Evolutionary conservation across 2,113 vertebrate species (phyloP).

Genomic region (Paracanthobrama guichenoti): DNA sequence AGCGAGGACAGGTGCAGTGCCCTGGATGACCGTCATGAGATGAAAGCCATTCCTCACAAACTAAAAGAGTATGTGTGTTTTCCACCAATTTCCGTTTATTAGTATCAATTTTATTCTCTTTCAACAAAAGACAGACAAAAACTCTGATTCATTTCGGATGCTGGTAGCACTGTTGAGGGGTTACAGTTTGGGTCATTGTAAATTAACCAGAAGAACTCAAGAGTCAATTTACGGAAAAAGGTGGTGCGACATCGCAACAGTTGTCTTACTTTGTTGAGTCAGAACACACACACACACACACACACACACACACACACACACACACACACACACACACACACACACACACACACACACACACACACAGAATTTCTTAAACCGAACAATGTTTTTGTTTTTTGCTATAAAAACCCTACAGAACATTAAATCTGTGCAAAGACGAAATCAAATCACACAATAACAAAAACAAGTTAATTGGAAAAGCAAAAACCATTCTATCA

Average conservation of each 20-base stretch:
- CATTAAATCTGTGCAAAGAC: conserved; percentile 14
- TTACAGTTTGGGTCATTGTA: conserved; percentile 20
- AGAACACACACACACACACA: conserved; percentile 23
- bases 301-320: background rate
- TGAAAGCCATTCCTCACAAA: conserved; percentile 12
- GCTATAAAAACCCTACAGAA: background rate
- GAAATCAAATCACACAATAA: conserved; percentile 1
- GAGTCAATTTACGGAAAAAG: background rate
- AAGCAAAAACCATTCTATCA: background rate
- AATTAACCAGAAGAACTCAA: background rate
- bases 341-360: conserved; percentile 1
- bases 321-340: conserved; percentile 6
- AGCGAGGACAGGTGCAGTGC: conserved; percentile 6
- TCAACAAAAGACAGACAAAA: conserved; percentile 20
- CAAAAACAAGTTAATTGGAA: background rate
- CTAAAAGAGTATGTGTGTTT: conserved; percentile 7
- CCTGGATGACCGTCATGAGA: conserved; percentile 2
- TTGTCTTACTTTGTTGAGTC: background rate
- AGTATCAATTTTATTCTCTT: conserved; percentile 27
- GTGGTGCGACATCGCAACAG: background rate
- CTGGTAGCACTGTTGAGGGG: background rate
- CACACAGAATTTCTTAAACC: background rate
- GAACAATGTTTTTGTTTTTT: background rate
- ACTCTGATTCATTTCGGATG: background rate
- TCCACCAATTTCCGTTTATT: conserved; percentile 28